Evolutionary conservation across 2,888 invertebrate species (phyloP), one percentile per base, ranked within the genome.

Genomic region (Acronicta alni): DNA sequence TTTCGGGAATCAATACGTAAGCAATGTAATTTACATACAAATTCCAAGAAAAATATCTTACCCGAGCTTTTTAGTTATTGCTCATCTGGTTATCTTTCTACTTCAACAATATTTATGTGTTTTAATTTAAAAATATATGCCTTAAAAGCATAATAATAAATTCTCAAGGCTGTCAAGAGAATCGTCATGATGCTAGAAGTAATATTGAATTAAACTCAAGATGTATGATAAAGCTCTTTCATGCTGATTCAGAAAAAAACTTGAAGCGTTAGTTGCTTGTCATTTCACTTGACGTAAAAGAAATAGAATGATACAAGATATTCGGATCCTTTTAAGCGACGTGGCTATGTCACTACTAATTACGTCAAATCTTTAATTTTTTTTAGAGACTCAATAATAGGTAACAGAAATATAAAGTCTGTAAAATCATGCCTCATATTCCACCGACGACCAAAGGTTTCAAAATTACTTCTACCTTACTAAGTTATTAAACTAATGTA

Each of bases 1-100:
- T 77, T 74, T 72, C 38, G 58, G 74, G 69, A 78, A 79, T 76
- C 77, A 76, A 79, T 78, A 75, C 72, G 64, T 63, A 67, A 72
- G 64, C 52, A 67, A 74, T 64, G 57, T 68, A 58, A 75, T 75
- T 72, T 69, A 67, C 70, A 72, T 75, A 65, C 41, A 57, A 70
- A 70, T 70, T 57, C 45, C 56, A 46, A 60, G 49, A 46, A 73
- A 70, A 61, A 61, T 49, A 59, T 69, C 54, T 60, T 52, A 56
- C 44, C 39, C 18, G 43, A 58, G 47, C 14, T 41, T 60, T 60
- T 67, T 35, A 60, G 54, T 52, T 53, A 51, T 63, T 38, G 14
- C 16, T 23, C 15, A 30, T 66, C 37, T 30, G 5, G 18, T 23
- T 45, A 57, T 56, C 10, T 43, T 8, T 53, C 10, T 43, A 10